A percentile compares a stretch with the other conserved stretches of the same genome.
phyloP scores from a whole-genome alignment of 2,888 invertebrate species.

The Rhamphomyia laevipes region DNA sequence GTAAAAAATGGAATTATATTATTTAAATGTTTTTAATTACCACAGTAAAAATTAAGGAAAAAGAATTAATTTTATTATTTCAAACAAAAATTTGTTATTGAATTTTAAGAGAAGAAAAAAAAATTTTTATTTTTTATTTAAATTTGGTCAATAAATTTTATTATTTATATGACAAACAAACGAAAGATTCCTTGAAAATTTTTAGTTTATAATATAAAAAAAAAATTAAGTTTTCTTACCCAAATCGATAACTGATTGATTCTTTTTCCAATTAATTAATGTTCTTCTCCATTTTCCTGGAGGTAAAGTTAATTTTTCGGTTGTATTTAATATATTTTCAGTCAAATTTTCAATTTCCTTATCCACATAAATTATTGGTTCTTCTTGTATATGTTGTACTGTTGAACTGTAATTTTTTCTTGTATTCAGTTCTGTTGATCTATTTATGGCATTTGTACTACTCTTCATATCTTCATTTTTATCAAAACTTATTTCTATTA shows the following conservation, averaged over 20 bases:
- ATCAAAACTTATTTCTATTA: background rate
- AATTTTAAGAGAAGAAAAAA: too few species aligned
- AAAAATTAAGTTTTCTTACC: background rate
- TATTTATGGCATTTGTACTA: background rate
- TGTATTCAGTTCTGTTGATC: background rate
- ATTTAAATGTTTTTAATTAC: too few species aligned
- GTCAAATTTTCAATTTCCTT: background rate
- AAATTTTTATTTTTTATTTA: too few species aligned
- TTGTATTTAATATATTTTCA: background rate
- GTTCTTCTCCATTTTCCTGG: background rate
- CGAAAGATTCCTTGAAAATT: too few species aligned
- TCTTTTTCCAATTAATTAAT: background rate
- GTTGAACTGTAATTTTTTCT: background rate
- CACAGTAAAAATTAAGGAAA: too few species aligned
- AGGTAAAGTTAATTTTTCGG: background rate
- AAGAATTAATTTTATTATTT: too few species aligned
- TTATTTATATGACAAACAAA: too few species aligned
- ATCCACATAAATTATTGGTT: background rate
- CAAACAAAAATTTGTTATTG: too few species aligned
- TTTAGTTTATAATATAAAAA: background rate
- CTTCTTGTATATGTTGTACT: background rate
- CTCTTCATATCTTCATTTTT: background rate
- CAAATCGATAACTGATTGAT: background rate
- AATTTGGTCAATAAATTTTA: too few species aligned
- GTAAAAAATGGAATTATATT: too few species aligned